Conservation (phyloP, 2,113 vertebrate genomes). For the Platycercus adscitus region DNA sequence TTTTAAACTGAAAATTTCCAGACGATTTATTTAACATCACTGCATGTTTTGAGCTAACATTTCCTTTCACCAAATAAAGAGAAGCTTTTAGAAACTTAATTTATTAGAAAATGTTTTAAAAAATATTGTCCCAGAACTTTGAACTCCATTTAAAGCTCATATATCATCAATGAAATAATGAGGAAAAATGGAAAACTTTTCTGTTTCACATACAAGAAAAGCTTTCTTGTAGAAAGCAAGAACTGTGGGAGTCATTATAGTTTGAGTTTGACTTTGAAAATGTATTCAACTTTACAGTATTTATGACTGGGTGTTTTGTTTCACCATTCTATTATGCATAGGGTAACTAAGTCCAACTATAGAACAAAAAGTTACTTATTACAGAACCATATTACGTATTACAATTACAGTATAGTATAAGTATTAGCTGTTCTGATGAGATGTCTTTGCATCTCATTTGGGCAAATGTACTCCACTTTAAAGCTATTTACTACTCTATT, state of each 20-base stretch:
- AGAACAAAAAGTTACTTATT: background rate
- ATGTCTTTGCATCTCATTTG: background rate
- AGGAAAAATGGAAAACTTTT: background rate
- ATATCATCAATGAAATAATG: background rate
- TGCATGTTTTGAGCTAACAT: background rate
- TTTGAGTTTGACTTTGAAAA: background rate
- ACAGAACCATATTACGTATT: background rate
- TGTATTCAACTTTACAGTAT: background rate
- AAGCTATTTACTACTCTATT: background rate
- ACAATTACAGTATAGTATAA: background rate
- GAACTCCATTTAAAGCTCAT: background rate
- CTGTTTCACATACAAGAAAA: background rate
- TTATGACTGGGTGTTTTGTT: background rate
- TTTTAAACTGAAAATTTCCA: slow-evolving; percentile 19
- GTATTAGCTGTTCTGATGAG: background rate
- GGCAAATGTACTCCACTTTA: background rate
- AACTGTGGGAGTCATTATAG: background rate
- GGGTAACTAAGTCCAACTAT: background rate
- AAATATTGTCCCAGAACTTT: background rate
- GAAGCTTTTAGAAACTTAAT: background rate
- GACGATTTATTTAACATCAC: background rate
- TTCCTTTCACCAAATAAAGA: background rate
- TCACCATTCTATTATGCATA: background rate
- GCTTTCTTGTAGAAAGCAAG: background rate
- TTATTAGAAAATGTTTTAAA: background rate